Percentiles rank a stretch among this genome's conserved stretches.
Conservation (phyloP, 2,113 vertebrate species). For the Guaruba guarouba region DNA sequence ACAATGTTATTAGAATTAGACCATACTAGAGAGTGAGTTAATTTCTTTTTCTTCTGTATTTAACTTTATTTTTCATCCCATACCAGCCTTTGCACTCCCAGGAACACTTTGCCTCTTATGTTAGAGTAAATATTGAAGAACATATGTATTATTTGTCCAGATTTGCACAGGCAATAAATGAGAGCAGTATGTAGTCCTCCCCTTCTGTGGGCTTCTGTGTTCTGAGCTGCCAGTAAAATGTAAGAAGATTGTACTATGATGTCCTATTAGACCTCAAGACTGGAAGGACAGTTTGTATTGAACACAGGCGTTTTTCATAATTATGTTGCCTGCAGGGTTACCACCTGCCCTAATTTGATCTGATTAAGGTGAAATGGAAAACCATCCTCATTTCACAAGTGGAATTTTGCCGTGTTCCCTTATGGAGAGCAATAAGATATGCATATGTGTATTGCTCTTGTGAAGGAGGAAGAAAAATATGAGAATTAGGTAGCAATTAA, state of each 20-base stretch:
- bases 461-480: neutral
- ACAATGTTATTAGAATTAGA: neutral
- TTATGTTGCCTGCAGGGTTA: conserved; percentile 74
- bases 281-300: conserved; percentile 59
- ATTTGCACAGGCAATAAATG: neutral
- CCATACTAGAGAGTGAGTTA: neutral
- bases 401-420: conserved; percentile 40
- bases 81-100: neutral
- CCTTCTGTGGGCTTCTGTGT: neutral
- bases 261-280: conserved; percentile 53
- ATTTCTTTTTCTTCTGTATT: conserved; percentile 14
- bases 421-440: neutral
- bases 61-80: conserved; percentile 6
- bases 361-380: conserved; percentile 75
- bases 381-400: conserved; percentile 58
- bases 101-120: neutral
- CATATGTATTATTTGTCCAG: neutral
- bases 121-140: conserved; percentile 10
- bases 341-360: conserved; percentile 78
- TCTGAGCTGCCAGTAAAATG: conserved; percentile 37
- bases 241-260: conserved; percentile 6
- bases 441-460: neutral
- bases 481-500: neutral
- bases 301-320: conserved; percentile 72
- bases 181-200: neutral